Conservation (phyloP, 1,140 invertebrate species). For the Eurytemora carolleeae region DNA sequence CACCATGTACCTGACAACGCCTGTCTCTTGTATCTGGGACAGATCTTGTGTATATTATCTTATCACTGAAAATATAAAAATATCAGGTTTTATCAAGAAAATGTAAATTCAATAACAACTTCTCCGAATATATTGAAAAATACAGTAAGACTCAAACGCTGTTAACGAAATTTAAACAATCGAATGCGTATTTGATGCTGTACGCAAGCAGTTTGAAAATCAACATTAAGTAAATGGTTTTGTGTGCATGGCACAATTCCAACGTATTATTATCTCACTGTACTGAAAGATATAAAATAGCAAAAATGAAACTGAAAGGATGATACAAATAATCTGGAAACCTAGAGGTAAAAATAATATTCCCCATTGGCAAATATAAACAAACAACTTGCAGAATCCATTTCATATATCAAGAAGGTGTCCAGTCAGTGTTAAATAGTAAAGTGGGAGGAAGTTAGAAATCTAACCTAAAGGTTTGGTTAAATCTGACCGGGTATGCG, state of each 20-base stretch:
- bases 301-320: neutral
- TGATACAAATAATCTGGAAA: neutral
- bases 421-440: too few relatives aligned
- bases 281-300: neutral
- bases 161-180: neutral
- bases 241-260: neutral
- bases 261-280: neutral
- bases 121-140: neutral
- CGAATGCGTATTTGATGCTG: neutral
- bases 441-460: too few relatives aligned
- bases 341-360: neutral
- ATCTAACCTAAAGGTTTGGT: too few relatives aligned
- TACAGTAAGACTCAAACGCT: neutral
- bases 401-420: too few relatives aligned
- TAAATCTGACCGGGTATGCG: too few relatives aligned
- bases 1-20: conserved; percentile 32
- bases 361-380: too few relatives aligned
- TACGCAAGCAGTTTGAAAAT: neutral
- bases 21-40: conserved; percentile 57
- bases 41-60: conserved; percentile 59
- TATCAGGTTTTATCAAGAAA: neutral
- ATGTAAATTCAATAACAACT: neutral
- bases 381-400: too few relatives aligned
- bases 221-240: neutral
- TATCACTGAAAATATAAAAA: conserved; percentile 35